Base-by-base conservation (phyloP, 35 echinoderm and acorn worm species). In the Holothuria glaberrima region DNA sequence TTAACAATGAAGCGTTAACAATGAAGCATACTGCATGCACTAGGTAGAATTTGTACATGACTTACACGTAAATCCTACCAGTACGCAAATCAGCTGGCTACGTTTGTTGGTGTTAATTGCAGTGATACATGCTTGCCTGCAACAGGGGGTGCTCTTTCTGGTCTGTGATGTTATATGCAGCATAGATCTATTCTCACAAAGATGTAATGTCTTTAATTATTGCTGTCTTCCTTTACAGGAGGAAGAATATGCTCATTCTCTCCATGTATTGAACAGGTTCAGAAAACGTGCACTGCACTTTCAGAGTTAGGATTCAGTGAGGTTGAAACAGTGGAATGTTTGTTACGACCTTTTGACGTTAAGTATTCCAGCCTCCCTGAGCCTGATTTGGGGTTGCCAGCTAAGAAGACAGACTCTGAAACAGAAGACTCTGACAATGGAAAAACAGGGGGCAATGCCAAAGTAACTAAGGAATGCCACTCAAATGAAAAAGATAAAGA, bases 221-320 rank as follows among this genome's bases (percentile, higher is more conserved):
- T 61, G 76, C 54, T 59, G 34, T 50, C 38, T 13, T 82, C 30
- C 26, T 48, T 48, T 25, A 21, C 86, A 95, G 97, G 97, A 74
- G 97, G 97, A 6, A 90, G 94, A 73, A 93, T 99, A 48, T 99
- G 97, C 56, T 95, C 97, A 24, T 99, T 99, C 54, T 99, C 97
- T 54, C 97, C 97, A 52, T 99, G 97, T 83, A 99, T 99, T 91
- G 97, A 99, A 69, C 97, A 99, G 76, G 97, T 93, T 14, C 97
- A 99, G 73, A 80, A 80, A 35, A 94, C 89, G 28, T 95, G 97
- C 35, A 20, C 91, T 25, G 83, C 86, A 62, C 75, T 99, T 20
- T 33, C 67, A 9, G 44, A 45, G 6, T 58, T 59, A 36, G 93
- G 97, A 25, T 99, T 99, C 62, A 90, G 32, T n/a, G 97, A 99